These are phyloP conservation scores for Anastrepha obliqua DNA, from an alignment of 1,140 invertebrate genomes.

Conservation along the genomic window DNA sequence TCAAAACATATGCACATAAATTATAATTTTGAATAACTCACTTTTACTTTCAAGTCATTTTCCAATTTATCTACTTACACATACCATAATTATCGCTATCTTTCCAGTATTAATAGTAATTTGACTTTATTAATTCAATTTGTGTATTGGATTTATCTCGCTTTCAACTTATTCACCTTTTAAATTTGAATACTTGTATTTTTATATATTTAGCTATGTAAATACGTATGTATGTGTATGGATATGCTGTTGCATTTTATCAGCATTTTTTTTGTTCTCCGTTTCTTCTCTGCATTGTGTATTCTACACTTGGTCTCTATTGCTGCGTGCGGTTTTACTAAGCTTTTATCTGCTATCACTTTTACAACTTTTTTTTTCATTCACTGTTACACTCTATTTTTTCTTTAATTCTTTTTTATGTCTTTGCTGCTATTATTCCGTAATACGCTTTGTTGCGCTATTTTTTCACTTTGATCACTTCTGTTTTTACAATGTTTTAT, in stretches of 20 bases:
- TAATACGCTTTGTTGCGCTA: neutral
- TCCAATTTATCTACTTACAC: too few species aligned
- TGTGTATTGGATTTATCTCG: too few species aligned
- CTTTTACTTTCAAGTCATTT: too few species aligned
- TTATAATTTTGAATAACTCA: too few species aligned
- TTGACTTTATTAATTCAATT: too few species aligned
- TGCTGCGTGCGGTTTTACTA: neutral
- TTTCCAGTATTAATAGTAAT: too few species aligned
- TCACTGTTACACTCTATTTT: neutral
- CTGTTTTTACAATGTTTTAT: neutral
- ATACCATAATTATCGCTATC: too few species aligned
- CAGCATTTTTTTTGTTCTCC: neutral
- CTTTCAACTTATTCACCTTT: too few species aligned
- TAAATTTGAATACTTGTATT: too few species aligned
- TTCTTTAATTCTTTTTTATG: neutral
- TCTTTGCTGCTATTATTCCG: neutral
- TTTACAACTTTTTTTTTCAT: conserved; percentile 13
- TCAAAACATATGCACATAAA: too few species aligned
- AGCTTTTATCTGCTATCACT: neutral
- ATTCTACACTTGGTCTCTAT: neutral
- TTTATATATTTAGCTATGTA: neutral
- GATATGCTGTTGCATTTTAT: neutral
- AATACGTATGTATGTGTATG: neutral
- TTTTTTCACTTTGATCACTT: neutral
- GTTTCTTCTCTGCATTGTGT: neutral